A percentile compares a stretch with the other conserved stretches of the same genome.
These are phyloP conservation scores for Paraplagusia blochii DNA, from an alignment of 2,113 vertebrate genomes.

Conservation along the genomic window DNA sequence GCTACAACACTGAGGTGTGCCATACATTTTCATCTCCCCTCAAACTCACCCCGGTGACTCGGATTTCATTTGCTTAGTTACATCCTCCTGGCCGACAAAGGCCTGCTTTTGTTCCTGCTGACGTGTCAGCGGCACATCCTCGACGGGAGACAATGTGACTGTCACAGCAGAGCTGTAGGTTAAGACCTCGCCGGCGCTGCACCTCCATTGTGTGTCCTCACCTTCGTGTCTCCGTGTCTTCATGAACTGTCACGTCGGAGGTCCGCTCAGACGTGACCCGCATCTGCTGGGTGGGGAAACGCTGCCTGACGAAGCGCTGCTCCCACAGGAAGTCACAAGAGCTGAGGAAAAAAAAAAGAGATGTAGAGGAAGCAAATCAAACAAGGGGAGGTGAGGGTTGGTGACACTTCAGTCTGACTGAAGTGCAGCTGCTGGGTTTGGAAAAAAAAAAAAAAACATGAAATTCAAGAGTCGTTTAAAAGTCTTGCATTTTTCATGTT, in stretches of 20 bases:
- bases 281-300: conserved; percentile 25
- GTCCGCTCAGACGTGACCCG: conserved; percentile 34
- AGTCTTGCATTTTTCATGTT: not conserved
- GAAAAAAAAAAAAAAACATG: not conserved
- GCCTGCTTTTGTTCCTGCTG: conserved; percentile 55
- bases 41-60: conserved; percentile 20
- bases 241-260: conserved; percentile 8
- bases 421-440: conserved; percentile 41
- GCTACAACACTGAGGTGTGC: conserved; percentile 35
- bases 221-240: conserved; percentile 50
- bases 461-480: not conserved
- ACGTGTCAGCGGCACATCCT: conserved; percentile 46
- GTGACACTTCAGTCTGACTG: conserved; percentile 22
- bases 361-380: conserved; percentile 42
- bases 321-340: conserved; percentile 55
- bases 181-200: conserved; percentile 35
- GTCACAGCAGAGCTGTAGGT: conserved; percentile 37
- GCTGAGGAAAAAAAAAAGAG: not conserved
- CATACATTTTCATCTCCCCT: conserved; percentile 39
- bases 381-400: conserved; percentile 34
- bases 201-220: conserved; percentile 56
- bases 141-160: conserved; percentile 56
- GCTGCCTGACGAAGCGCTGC: conserved; percentile 14
- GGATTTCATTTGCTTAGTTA: conserved; percentile 38
- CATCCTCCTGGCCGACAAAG: conserved; percentile 22